Evolutionary conservation across 2,113 vertebrate species (phyloP).

Genomic region (Xiphophorus hellerii): DNA sequence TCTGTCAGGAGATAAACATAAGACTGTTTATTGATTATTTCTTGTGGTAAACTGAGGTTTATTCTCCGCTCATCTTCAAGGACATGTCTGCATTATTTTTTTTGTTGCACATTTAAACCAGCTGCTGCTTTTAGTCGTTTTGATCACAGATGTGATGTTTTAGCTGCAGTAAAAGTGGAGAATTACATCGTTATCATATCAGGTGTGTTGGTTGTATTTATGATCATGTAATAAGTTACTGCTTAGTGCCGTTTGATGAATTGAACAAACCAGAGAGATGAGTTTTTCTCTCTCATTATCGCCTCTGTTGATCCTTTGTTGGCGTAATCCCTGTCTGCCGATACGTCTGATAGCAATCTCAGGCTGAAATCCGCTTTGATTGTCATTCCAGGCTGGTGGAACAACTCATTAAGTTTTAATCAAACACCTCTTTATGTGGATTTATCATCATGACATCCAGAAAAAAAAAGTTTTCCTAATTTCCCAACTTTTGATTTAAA

Average conservation of each 20-base stretch:
- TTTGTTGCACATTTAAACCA: background rate
- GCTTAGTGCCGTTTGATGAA: constrained; percentile 35
- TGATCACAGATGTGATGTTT: background rate
- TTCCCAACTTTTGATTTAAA: background rate
- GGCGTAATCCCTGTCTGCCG: constrained; percentile 68
- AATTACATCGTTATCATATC: constrained; percentile 1
- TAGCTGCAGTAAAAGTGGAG: background rate
- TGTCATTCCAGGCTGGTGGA: constrained; percentile 47
- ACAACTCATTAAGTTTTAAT: constrained; percentile 71
- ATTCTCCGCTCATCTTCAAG: background rate
- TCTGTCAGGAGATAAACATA: background rate
- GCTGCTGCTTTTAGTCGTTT: background rate
- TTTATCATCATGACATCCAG: background rate
- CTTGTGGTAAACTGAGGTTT: background rate
- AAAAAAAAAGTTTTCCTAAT: no score
- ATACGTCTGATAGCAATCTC: constrained; percentile 63
- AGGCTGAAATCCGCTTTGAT: constrained; percentile 61
- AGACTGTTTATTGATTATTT: background rate
- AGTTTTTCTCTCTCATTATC: constrained; percentile 55
- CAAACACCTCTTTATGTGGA: constrained; percentile 34
- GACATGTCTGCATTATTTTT: background rate
- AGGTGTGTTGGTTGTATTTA: background rate
- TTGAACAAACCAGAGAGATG: constrained; percentile 23
- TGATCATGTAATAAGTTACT: constrained; percentile 27
- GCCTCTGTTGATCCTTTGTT: constrained; percentile 53